phyloP scores from a whole-genome alignment of 2,888 invertebrate species.

The Aspidiotus destructor region DNA sequence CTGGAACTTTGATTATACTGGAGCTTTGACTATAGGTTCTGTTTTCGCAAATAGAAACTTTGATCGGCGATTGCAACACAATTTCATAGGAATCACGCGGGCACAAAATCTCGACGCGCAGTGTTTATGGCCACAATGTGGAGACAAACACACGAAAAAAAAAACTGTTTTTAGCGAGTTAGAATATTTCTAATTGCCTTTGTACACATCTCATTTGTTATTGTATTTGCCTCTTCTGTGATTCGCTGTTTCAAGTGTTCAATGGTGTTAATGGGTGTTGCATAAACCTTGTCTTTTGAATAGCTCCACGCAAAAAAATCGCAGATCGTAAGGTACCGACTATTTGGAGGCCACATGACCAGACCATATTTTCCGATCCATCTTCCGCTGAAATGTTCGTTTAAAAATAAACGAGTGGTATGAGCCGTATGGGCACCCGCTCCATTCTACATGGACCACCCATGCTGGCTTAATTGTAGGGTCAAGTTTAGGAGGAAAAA shows the following conservation, averaged over 20 bases:
- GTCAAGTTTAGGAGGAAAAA: neutral
- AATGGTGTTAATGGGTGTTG: neutral
- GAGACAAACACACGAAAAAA: no score
- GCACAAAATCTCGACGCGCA: no score
- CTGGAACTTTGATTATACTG: no score
- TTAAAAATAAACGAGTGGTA: neutral
- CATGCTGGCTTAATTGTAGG: neutral
- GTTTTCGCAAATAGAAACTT: no score
- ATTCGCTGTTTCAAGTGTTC: neutral
- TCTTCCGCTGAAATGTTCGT: neutral
- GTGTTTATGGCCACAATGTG: no score
- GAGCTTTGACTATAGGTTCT: no score
- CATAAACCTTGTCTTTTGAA: slow-evolving; percentile 5
- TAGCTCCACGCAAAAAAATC: no score
- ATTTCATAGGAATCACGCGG: no score
- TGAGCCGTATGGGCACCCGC: neutral
- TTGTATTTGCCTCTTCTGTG: neutral
- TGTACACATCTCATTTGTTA: no score
- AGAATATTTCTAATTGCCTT: neutral
- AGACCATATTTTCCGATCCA: neutral
- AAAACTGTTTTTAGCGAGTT: no score
- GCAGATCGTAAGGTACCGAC: neutral
- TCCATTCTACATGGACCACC: neutral
- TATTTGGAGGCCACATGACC: neutral
- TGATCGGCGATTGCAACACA: no score